Evolutionary conservation across 2,888 invertebrate species (phyloP).

Genomic region (Stenolophus ochropezus): DNA sequence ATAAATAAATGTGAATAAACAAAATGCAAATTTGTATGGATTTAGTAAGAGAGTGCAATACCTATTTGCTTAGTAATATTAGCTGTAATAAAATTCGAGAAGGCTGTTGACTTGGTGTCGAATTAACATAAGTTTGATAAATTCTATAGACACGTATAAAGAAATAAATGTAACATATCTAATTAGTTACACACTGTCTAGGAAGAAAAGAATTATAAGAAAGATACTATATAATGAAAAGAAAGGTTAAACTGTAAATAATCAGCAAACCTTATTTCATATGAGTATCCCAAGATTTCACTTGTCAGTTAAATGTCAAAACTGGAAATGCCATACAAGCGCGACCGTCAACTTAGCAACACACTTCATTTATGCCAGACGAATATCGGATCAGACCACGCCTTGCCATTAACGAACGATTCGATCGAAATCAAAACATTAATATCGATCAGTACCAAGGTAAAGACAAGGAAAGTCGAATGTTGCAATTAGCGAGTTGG

Average conservation of each 20-base stretch:
- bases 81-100: no score
- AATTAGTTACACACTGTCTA: not conserved
- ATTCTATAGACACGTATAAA: not conserved
- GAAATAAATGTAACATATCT: no score
- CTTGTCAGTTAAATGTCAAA: conserved; percentile 60
- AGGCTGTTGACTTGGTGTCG: no score
- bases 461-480: not conserved
- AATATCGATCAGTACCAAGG: not conserved
- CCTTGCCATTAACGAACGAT: conserved; percentile 50
- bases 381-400: conserved; percentile 52
- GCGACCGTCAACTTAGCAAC: conserved; percentile 36
- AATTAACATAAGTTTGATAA: not conserved
- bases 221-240: not conserved
- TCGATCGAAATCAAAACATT: not conserved
- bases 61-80: no score
- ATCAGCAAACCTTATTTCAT: not conserved
- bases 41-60: no score
- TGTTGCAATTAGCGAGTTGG: not conserved
- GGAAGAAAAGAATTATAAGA: not conserved
- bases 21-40: no score
- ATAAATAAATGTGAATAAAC: no score
- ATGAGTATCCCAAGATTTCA: conserved; percentile 57
- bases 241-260: not conserved
- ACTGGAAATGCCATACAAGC: conserved; percentile 51
- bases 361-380: conserved; percentile 1